These are phyloP conservation scores for Boloria selene DNA, from an alignment of 2,888 invertebrate genomes.

Conservation along the genomic window DNA sequence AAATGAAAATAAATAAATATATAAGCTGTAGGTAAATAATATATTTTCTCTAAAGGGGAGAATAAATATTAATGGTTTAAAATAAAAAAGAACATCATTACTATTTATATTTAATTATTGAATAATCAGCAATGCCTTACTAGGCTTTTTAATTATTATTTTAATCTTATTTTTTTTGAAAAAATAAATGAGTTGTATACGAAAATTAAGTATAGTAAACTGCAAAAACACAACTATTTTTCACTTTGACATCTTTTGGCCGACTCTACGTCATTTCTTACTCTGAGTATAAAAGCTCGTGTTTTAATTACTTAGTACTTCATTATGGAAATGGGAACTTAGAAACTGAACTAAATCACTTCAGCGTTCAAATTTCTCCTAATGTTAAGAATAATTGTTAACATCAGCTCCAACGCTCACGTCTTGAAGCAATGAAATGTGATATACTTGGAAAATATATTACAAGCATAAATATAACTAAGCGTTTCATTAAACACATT, in stretches of 20 bases:
- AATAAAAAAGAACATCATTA: too few relatives aligned
- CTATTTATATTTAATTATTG: too few relatives aligned
- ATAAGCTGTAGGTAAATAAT: too few relatives aligned
- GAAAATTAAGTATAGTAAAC: neutral
- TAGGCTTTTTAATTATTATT: too few relatives aligned
- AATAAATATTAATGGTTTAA: too few relatives aligned
- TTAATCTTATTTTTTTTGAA: neutral
- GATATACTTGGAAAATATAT: conserved; percentile 60
- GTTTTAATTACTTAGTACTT: conserved; percentile 1
- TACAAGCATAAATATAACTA: conserved; percentile 51
- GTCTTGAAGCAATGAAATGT: conserved; percentile 51
- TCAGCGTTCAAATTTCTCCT: conserved; percentile 31
- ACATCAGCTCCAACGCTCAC: conserved; percentile 55
- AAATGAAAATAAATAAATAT: too few relatives aligned
- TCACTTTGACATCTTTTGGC: too few relatives aligned
- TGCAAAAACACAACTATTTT: too few relatives aligned
- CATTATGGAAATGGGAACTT: conserved; percentile 2
- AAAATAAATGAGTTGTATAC: conserved; percentile 11
- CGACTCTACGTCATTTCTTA: neutral
- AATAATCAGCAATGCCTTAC: too few relatives aligned
- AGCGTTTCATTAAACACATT: conserved; percentile 53
- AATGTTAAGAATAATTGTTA: conserved; percentile 68
- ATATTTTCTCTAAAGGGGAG: too few relatives aligned
- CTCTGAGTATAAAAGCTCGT: neutral
- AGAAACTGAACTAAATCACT: conserved; percentile 18